Evolutionary conservation across 2,888 invertebrate genomes (phyloP).

Genomic region (Sinhomidia bicolor): DNA sequence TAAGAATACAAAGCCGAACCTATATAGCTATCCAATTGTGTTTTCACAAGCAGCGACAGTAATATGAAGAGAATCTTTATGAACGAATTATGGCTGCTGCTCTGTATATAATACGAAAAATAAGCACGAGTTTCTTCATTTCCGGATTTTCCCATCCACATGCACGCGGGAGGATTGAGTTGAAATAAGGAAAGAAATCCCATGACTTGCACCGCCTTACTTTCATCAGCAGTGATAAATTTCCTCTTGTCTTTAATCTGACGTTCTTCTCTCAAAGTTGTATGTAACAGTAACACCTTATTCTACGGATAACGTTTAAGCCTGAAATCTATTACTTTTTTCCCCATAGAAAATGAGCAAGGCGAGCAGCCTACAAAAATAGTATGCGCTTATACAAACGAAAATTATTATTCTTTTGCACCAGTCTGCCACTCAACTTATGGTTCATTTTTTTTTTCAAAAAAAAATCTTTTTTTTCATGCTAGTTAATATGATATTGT

Average conservation of each 20-base stretch:
- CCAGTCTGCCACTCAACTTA: background rate
- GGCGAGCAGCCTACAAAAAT: too few species aligned
- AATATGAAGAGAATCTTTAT: background rate
- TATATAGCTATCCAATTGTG: background rate
- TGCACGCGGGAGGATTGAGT: background rate
- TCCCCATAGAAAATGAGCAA: background rate
- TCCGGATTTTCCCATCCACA: background rate
- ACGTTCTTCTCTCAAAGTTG: background rate
- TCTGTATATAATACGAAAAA: too few species aligned
- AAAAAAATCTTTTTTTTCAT: too few species aligned
- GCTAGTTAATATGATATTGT: too few species aligned
- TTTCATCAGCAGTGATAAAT: background rate
- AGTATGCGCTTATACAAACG: too few species aligned
- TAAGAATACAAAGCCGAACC: background rate
- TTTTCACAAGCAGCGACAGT: background rate
- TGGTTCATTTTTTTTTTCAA: too few species aligned
- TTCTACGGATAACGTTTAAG: background rate
- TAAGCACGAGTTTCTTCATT: too few species aligned
- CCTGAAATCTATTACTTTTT: background rate
- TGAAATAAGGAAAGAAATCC: background rate
- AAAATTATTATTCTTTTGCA: background rate
- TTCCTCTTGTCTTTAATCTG: background rate
- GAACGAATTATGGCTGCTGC: too few species aligned
- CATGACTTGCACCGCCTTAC: background rate
- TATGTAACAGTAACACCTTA: conserved; percentile 7